phyloP scores from a whole-genome alignment of 2,888 invertebrate genomes.

The Hanleya hanleyi region DNA sequence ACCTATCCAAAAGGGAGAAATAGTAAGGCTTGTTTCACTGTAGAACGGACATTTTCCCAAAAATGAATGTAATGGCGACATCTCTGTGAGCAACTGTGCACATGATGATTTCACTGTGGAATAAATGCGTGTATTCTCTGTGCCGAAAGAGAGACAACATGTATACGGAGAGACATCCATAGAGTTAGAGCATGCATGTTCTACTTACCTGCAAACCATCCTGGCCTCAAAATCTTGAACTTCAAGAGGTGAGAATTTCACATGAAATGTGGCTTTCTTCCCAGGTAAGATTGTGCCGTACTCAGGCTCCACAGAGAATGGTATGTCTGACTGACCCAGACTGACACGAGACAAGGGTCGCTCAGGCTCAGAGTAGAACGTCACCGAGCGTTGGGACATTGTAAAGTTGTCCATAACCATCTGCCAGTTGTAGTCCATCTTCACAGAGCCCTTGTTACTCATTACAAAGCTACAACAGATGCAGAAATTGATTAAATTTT shows the following conservation, averaged over 20 bases:
- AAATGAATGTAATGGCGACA: too few relatives aligned
- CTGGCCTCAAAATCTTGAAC: constrained; percentile 70
- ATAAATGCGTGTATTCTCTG: too few relatives aligned
- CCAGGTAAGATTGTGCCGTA: constrained; percentile 67
- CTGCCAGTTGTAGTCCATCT: constrained; percentile 71
- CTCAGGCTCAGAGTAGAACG: constrained; percentile 63
- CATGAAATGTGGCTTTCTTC: constrained; percentile 59
- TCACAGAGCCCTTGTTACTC: constrained; percentile 66
- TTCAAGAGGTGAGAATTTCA: constrained; percentile 72
- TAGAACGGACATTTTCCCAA: too few relatives aligned
- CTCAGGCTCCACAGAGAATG: constrained; percentile 71
- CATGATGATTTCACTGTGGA: too few relatives aligned
- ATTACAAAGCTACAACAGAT: constrained; percentile 54
- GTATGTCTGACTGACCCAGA: constrained; percentile 56
- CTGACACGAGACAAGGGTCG: constrained; percentile 55
- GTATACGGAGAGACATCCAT: too few relatives aligned
- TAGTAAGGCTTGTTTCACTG: too few relatives aligned
- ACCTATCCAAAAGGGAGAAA: too few relatives aligned
- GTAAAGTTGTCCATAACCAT: constrained; percentile 69
- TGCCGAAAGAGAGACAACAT: too few relatives aligned
- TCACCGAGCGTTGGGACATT: constrained; percentile 62
- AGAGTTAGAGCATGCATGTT: too few relatives aligned
- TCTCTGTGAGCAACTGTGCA: too few relatives aligned
- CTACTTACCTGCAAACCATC: constrained; percentile 69
- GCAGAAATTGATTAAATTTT: too few relatives aligned